A percentile compares a stretch with the other conserved stretches of the same genome.
Evolutionary conservation across 2,113 vertebrate species (phyloP).

Genomic region (Anhinga anhinga): DNA sequence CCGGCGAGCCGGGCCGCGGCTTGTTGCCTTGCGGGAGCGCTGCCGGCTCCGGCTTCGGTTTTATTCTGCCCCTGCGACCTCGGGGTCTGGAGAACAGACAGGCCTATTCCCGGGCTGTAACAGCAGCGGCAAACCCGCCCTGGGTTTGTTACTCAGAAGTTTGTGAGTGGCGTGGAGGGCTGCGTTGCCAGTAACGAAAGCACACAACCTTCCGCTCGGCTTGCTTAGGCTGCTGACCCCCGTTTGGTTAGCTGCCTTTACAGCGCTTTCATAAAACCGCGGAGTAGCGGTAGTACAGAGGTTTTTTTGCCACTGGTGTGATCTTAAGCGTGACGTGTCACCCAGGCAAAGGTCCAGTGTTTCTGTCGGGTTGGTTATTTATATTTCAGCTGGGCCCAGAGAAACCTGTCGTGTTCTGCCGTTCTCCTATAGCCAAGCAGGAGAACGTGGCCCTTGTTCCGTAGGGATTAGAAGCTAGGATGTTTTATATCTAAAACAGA

Average conservation of each 20-base stretch:
- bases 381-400: background rate
- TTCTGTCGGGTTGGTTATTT: background rate
- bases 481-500: background rate
- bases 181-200: background rate
- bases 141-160: background rate
- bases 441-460: background rate
- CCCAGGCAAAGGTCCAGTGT: background rate
- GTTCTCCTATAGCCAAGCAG: background rate
- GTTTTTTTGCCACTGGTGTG: background rate
- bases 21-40: background rate
- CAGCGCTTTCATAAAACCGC: background rate
- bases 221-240: background rate
- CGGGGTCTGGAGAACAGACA: background rate
- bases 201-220: background rate
- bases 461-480: background rate
- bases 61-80: background rate
- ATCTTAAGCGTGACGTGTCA: slow-evolving; percentile 37
- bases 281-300: background rate
- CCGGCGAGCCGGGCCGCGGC: background rate
- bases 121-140: too few relatives aligned
- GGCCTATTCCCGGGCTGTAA: background rate
- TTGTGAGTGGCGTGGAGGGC: background rate
- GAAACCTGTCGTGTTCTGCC: background rate
- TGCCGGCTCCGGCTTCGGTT: background rate
- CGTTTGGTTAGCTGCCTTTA: background rate